Percentiles rank a stretch among this genome's conserved stretches.
These are phyloP conservation scores for Clarias batrachus DNA, from an alignment of 2,113 vertebrate genomes.

Conservation along the genomic window DNA sequence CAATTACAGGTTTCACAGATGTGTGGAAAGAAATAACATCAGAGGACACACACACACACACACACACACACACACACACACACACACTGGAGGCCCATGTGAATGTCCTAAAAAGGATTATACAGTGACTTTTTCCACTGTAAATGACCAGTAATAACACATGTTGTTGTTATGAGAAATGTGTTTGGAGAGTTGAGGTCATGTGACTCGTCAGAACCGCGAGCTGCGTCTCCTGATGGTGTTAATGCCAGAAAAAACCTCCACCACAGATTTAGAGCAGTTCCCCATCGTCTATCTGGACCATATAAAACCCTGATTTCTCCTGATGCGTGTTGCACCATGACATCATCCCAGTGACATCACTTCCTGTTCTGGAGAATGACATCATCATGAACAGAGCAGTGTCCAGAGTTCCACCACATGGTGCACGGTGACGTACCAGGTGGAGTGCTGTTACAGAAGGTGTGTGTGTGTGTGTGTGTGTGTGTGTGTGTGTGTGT, in stretches of 20 bases:
- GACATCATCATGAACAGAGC: neutral
- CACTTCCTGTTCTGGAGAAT: neutral
- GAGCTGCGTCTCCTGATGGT: neutral
- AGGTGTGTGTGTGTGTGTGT: conserved; percentile 1
- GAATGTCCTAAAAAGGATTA: no score
- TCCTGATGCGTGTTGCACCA: neutral
- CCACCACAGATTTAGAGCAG: neutral
- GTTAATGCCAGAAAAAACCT: neutral
- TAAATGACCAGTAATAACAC: no score
- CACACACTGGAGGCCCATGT: no score
- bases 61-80: no score
- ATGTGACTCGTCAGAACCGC: neutral
- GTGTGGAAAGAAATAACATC: no score
- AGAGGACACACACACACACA: no score
- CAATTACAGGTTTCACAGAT: no score
- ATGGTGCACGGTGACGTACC: neutral
- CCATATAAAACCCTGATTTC: neutral
- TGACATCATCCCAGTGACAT: neutral
- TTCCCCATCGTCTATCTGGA: neutral
- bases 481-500: neutral
- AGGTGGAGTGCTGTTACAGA: neutral
- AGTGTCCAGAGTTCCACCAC: neutral
- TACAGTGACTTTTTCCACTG: no score
- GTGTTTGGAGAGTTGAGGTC: neutral
- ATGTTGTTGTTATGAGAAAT: neutral